These are phyloP conservation scores for Troides oblongomaculatus DNA, from an alignment of 2,888 invertebrate species.

Conservation along the genomic window DNA sequence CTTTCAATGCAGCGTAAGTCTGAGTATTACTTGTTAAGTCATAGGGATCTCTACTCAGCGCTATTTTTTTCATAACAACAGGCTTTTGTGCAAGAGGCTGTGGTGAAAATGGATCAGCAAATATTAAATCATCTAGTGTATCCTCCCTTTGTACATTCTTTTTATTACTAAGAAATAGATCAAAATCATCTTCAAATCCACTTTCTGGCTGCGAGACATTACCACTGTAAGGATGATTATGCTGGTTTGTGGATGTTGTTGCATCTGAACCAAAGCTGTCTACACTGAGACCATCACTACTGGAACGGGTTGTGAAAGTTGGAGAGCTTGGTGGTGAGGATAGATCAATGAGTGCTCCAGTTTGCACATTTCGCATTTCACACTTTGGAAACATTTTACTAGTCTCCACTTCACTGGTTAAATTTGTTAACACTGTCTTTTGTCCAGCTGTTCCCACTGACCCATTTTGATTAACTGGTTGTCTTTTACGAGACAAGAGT, in stretches of 20 bases:
- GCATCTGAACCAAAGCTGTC: constrained; percentile 88
- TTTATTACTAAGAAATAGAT: constrained; percentile 79
- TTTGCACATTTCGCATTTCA: constrained; percentile 69
- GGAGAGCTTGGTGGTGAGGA: constrained; percentile 87
- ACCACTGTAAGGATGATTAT: constrained; percentile 78
- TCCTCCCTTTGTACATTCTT: constrained; percentile 62
- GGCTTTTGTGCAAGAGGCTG: constrained; percentile 55
- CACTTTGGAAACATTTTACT: constrained; percentile 70
- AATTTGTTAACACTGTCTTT: constrained; percentile 45
- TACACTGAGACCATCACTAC: constrained; percentile 86
- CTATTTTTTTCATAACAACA: constrained; percentile 71
- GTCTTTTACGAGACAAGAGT: constrained; percentile 64
- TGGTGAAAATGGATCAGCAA: constrained; percentile 80
- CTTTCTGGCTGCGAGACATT: constrained; percentile 87
- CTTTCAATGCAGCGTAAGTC: constrained; percentile 61
- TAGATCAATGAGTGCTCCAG: constrained; percentile 83
- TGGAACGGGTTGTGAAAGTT: constrained; percentile 86
- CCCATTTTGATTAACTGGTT: constrained; percentile 42
- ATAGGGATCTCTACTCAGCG: constrained; percentile 82
- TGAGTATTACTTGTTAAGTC: constrained; percentile 77
- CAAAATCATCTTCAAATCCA: constrained; percentile 92
- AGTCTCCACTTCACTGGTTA: constrained; percentile 57
- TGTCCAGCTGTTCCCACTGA: constrained; percentile 43
- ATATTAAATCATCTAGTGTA: constrained; percentile 76
- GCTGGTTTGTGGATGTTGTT: constrained; percentile 79